Base-by-base conservation (phyloP, 2,113 vertebrate genomes). In the Crotalus horridus region DNA sequence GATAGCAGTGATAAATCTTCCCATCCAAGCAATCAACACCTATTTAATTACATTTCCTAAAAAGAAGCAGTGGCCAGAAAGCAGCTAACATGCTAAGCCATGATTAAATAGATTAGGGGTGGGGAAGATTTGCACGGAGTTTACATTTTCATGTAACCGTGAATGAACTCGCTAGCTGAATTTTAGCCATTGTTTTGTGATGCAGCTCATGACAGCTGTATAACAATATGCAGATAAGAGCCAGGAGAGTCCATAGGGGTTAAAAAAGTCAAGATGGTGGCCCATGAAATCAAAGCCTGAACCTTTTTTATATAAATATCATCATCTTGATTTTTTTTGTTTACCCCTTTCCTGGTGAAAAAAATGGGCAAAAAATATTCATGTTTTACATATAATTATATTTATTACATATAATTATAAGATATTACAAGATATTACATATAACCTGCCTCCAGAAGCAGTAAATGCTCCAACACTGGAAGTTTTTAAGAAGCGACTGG, bases 31-130 rank as follows among this genome's bases (percentile, higher is more conserved):
- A 13, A 69, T 85, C 88, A 53, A 29, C 90, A 21, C 43, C 15
- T 95, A 59, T 33, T 89, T 95, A 92, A 64, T 53, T 33, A 87
- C 53, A 93, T 88, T 81, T 85, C 55, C 48, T 2, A 54, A 88
- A 88, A 88, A 20, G 48, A 7, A 54, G 15, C 46, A 29, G 26
- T 54, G 87, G 51, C 26, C 48, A 54, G 87, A 8, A 51, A 87
- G 46, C 24, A 81, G 69, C 69, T 74, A 17, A 74, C n/a, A 39
- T 6, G n/a, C n/a, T 81, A 81, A 81, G 15, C 69, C 69, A 81
- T 1, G n/a, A 39, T 81, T 81, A 8, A 20, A 81, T n/a, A 81
- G 69, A 81, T 39, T 17, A 39, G 69, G n/a, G 69, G 69, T 20
- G n/a, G 64, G n/a, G 6, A 81, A 20, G n/a, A 81, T 20, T 20